Conservation (phyloP, 2,888 invertebrate species). For the Athetis lepigone region DNA sequence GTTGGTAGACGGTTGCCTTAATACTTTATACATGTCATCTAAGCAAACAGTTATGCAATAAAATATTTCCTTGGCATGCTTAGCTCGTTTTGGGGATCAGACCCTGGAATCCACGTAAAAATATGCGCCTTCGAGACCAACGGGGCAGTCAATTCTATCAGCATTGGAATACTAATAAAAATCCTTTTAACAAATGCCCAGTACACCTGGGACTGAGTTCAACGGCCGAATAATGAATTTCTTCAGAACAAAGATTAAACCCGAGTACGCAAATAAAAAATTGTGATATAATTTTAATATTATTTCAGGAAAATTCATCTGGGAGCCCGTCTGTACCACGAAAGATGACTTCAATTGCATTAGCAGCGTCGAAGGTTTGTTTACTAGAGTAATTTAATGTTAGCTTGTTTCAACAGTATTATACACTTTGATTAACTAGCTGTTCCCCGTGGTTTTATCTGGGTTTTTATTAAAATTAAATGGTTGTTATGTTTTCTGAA, state of each 20-base stretch:
- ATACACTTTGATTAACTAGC: no score
- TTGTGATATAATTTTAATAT: constrained; percentile 38
- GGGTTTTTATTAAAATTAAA: no score
- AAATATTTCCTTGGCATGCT: no score
- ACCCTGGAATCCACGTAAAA: no score
- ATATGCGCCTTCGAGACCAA: no score
- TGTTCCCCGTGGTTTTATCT: no score
- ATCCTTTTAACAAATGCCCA: not conserved
- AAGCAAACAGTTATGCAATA: no score
- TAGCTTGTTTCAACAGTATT: constrained; percentile 7
- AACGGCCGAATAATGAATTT: constrained; percentile 10
- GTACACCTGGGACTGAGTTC: constrained; percentile 14
- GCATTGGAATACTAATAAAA: not conserved
- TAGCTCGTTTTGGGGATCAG: no score
- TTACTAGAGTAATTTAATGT: not conserved
- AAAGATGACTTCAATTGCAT: constrained; percentile 78
- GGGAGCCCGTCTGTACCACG: constrained; percentile 81
- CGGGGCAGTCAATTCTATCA: no score
- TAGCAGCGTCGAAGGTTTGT: constrained; percentile 73
- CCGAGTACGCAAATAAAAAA: constrained; percentile 11
- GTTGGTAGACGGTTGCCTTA: no score
- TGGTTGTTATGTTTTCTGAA: no score
- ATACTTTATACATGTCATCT: no score
- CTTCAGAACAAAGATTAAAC: not conserved
- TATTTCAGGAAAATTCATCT: constrained; percentile 76